Conservation (phyloP, 2,113 vertebrate species). For the Stigmatopora argus region DNA sequence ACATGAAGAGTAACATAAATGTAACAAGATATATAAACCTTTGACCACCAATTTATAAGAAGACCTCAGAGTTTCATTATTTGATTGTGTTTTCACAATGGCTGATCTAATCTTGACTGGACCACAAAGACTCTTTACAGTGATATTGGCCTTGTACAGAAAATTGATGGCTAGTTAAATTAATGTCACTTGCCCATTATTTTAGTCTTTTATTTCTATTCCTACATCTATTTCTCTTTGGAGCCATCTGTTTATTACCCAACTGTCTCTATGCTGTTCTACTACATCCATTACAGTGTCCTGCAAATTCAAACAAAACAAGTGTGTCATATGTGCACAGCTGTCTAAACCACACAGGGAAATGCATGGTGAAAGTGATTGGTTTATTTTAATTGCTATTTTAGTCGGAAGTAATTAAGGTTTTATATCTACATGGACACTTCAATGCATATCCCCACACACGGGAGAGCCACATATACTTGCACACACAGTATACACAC, state of each 20-base stretch:
- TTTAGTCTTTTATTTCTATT: not conserved
- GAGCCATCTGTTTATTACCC: slow-evolving; percentile 39
- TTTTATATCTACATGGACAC: slow-evolving; percentile 76
- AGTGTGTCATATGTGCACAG: slow-evolving; percentile 29
- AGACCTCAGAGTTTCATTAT: not conserved
- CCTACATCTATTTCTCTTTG: not conserved
- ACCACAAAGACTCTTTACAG: not conserved
- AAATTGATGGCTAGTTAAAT: not conserved
- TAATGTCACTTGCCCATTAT: slow-evolving; percentile 6
- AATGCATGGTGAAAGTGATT: slow-evolving; percentile 79
- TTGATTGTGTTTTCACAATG: not conserved
- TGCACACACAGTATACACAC: slow-evolving; percentile 7
- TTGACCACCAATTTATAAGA: not conserved
- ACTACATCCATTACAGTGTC: slow-evolving; percentile 61
- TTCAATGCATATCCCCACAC: slow-evolving; percentile 49
- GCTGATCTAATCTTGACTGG: not conserved
- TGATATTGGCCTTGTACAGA: not conserved
- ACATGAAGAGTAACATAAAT: too few species aligned
- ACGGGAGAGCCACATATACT: slow-evolving; percentile 9
- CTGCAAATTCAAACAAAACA: slow-evolving; percentile 16
- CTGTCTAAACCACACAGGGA: slow-evolving; percentile 32
- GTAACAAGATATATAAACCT: not conserved
- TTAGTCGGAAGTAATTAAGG: slow-evolving; percentile 91
- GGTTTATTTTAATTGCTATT: slow-evolving; percentile 93
- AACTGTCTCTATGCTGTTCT: slow-evolving; percentile 81